Evolutionary conservation across 2,888 invertebrate species (phyloP).

Genomic region (Folsomia candida): DNA sequence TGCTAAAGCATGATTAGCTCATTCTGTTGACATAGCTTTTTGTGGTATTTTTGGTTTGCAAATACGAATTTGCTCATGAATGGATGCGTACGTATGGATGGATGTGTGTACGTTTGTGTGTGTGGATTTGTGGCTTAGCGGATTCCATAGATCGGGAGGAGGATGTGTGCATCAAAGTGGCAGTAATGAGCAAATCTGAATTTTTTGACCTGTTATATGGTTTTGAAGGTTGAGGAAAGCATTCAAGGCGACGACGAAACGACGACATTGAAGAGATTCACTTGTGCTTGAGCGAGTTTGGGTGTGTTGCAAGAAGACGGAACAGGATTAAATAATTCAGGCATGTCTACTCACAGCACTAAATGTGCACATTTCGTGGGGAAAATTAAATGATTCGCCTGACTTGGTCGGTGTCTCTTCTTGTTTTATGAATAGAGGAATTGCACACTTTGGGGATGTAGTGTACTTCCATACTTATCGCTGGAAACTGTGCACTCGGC

Average conservation of each 20-base stretch:
- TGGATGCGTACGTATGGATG: too few relatives aligned
- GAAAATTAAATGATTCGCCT: conserved; percentile 21
- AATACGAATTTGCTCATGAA: too few relatives aligned
- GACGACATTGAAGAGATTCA: too few relatives aligned
- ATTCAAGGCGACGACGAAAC: too few relatives aligned
- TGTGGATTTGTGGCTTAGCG: background rate
- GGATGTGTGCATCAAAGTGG: background rate
- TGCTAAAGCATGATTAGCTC: background rate
- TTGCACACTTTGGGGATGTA: too few relatives aligned
- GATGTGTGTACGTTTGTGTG: too few relatives aligned
- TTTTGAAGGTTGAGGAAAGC: too few relatives aligned
- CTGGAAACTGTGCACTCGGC: background rate
- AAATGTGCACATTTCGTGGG: conserved; percentile 17
- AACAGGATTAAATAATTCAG: conserved; percentile 16
- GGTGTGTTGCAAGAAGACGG: background rate
- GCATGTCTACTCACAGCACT: conserved; percentile 8
- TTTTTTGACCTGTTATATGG: too few relatives aligned
- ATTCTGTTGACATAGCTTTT: background rate
- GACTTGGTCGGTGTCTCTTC: background rate
- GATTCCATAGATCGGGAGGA: background rate
- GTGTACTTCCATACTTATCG: too few relatives aligned
- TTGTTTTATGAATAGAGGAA: background rate
- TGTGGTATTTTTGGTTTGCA: too few relatives aligned
- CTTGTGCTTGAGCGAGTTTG: too few relatives aligned
- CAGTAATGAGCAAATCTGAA: background rate